Percentiles rank a stretch among this genome's conserved stretches.
Conservation (phyloP, 92 coral and sea anemone genomes). For the Actinostola sp. region DNA sequence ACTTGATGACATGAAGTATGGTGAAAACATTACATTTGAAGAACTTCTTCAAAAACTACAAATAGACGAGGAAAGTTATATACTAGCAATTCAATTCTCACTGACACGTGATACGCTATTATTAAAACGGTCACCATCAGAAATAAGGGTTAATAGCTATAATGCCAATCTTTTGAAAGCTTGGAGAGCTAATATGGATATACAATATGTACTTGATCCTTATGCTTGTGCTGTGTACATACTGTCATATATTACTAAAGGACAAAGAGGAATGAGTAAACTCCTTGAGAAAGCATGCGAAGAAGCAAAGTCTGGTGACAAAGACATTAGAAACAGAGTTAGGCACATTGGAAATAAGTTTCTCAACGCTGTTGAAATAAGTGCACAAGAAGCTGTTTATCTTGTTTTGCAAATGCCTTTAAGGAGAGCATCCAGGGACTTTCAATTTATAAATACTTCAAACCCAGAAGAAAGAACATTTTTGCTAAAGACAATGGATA, state of each 20-base stretch:
- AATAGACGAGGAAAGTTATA: conserved; percentile 46
- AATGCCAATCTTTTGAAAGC: conserved; percentile 47
- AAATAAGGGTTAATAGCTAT: conserved; percentile 58
- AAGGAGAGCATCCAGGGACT: conserved; percentile 56
- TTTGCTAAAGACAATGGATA: conserved; percentile 50
- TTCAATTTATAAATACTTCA: conserved; percentile 70
- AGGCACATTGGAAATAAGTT: conserved; percentile 63
- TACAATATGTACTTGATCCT: conserved; percentile 64
- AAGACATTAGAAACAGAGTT: conserved; percentile 59
- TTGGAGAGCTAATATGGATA: conserved; percentile 74
- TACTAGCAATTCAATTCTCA: conserved; percentile 44
- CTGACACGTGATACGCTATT: conserved; percentile 44
- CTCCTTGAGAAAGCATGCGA: conserved; percentile 63
- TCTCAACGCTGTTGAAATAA: conserved; percentile 69
- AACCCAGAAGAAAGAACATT: conserved; percentile 73
- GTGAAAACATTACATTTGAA: conserved; percentile 46
- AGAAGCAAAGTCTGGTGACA: conserved; percentile 66
- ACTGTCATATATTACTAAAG: conserved; percentile 61
- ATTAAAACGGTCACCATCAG: conserved; percentile 58
- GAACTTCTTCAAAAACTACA: conserved; percentile 32
- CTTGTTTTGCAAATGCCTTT: conserved; percentile 74
- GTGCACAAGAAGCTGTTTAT: conserved; percentile 56
- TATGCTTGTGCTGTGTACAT: conserved; percentile 73
- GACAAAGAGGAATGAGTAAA: conserved; percentile 73
- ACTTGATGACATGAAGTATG: conserved; percentile 40